phyloP scores from a whole-genome alignment of 2,797 vertebrate genomes.

The Tapera naevia region DNA sequence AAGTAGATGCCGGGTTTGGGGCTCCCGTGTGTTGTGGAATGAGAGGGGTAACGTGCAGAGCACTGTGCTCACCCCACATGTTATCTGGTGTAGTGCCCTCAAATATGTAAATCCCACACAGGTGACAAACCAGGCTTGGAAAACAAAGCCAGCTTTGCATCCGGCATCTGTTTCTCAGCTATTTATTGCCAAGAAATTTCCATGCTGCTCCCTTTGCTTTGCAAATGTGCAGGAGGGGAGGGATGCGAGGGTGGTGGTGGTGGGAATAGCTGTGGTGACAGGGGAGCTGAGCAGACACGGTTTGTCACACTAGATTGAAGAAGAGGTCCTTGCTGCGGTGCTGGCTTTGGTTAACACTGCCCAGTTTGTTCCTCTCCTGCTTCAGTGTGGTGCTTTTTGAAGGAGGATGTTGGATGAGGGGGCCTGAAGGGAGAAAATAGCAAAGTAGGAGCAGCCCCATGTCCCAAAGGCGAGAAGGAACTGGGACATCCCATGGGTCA shows the following conservation, averaged over 20 bases:
- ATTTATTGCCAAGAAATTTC: neutral
- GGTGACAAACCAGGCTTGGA: neutral
- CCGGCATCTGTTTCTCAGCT: neutral
- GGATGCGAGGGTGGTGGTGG: neutral
- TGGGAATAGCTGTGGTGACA: too few relatives aligned
- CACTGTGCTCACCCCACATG: neutral
- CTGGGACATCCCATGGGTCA: fast-evolving
- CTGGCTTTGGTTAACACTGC: fast-evolving
- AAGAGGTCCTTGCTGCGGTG: fast-evolving
- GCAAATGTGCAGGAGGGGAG: neutral
- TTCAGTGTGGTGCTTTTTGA: neutral
- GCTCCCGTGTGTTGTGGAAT: neutral
- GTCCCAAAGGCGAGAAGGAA: neutral
- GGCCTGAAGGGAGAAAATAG: neutral
- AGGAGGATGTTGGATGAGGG: neutral
- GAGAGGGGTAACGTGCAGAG: neutral
- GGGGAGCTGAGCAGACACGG: neutral
- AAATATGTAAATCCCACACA: neutral
- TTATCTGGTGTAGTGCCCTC: fast-evolving
- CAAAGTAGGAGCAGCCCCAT: neutral
- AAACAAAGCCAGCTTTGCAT: neutral
- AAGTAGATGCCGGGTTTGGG: fast-evolving
- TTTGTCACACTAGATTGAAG: too few relatives aligned
- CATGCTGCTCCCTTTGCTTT: neutral
- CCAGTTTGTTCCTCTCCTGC: neutral